These are phyloP conservation scores for Gonatopus flavifemur DNA, from an alignment of 1,140 invertebrate genomes.

Conservation along the genomic window DNA sequence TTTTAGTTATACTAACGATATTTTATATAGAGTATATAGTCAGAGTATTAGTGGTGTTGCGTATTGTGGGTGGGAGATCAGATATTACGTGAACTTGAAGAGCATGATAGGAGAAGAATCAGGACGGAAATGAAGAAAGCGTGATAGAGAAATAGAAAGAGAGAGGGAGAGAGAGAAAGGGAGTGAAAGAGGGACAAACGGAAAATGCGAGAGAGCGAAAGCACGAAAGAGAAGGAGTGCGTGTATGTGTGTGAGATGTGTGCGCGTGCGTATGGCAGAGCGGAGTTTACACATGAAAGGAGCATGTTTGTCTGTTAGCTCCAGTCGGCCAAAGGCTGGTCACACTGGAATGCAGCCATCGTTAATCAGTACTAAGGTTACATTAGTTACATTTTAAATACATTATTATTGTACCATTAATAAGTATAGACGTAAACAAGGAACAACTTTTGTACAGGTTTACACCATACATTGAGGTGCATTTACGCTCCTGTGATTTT, in stretches of 20 bases:
- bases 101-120: too few species aligned
- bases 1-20: conserved; percentile 60
- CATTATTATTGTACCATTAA: conserved; percentile 55
- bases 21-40: conserved; percentile 61
- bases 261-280: too few species aligned
- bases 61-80: conserved; percentile 36
- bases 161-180: conserved; percentile 2
- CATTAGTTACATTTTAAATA: conserved; percentile 58
- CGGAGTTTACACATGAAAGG: conserved; percentile 48
- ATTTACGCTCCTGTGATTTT: conserved; percentile 47
- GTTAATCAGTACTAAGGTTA: conserved; percentile 58
- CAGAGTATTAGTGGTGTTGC: conserved; percentile 55
- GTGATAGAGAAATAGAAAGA: conserved; percentile 1
- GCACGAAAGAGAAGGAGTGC: conserved; percentile 5
- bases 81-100: conserved; percentile 19
- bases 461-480: conserved; percentile 46
- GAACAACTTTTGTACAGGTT: conserved; percentile 58
- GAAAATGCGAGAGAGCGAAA: background rate
- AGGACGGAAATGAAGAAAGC: too few species aligned
- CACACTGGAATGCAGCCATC: conserved; percentile 57
- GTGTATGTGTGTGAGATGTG: too few species aligned
- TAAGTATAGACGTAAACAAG: conserved; percentile 51
- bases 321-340: conserved; percentile 56
- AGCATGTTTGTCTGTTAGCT: conserved; percentile 61
- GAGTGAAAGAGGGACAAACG: conserved; percentile 6